phyloP scores from a whole-genome alignment of 2,113 vertebrate genomes.

The Aspiorhynchus laticeps region DNA sequence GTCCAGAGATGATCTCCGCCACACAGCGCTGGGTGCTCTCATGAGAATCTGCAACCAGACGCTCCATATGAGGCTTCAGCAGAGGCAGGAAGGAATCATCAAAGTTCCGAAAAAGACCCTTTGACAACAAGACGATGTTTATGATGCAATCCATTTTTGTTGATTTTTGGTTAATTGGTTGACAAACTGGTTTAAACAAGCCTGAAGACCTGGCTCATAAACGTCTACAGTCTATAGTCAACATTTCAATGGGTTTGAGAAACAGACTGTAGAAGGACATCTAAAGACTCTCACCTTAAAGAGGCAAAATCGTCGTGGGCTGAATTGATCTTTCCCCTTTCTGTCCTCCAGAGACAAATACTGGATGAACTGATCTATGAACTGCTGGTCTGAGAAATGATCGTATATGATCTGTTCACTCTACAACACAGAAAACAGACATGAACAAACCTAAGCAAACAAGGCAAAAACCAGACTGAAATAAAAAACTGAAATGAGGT shows the following conservation, averaged over 20 bases:
- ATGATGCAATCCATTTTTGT: background rate
- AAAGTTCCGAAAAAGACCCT: conserved; percentile 97
- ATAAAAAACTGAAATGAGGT: background rate
- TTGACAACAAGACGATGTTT: background rate
- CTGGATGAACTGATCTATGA: conserved; percentile 92
- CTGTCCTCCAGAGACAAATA: conserved; percentile 97
- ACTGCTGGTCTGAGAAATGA: conserved; percentile 91
- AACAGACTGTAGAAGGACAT: background rate
- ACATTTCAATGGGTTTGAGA: background rate
- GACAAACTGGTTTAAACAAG: background rate
- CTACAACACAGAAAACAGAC: conserved; percentile 67
- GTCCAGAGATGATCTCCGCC: conserved; percentile 94
- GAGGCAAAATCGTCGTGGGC: conserved; percentile 94
- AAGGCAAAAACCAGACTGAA: background rate
- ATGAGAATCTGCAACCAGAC: conserved; percentile 87
- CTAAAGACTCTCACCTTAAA: conserved; percentile 85
- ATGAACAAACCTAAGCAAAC: background rate
- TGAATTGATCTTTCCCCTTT: conserved; percentile 99
- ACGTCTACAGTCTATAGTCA: background rate
- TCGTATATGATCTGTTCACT: conserved; percentile 93
- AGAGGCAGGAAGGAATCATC: conserved; percentile 87
- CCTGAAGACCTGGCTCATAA: background rate
- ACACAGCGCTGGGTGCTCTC: conserved; percentile 95
- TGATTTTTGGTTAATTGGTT: background rate
- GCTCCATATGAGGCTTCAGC: conserved; percentile 89